A percentile compares a stretch with the other conserved stretches of the same genome.
Evolutionary conservation across 2,113 vertebrate species (phyloP).

Genomic region (Prochilodus magdalenae): DNA sequence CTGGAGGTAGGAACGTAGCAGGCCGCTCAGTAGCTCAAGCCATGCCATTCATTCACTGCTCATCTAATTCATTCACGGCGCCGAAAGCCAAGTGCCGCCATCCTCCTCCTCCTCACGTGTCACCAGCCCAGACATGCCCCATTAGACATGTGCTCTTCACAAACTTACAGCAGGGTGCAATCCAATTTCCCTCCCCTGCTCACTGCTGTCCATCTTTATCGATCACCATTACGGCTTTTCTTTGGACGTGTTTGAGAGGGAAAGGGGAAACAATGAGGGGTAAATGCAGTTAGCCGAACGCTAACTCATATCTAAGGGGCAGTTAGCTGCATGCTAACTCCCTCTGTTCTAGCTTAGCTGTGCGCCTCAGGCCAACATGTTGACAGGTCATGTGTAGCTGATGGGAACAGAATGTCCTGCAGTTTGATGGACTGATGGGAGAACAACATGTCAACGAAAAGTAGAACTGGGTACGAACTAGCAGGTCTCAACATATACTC

Average conservation of each 20-base stretch:
- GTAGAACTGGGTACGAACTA: no score
- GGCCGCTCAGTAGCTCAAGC: background rate
- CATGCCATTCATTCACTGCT: background rate
- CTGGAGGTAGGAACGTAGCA: background rate
- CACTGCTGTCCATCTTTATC: conserved; percentile 4
- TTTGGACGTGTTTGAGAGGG: background rate
- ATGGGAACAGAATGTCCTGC: background rate
- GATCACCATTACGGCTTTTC: background rate
- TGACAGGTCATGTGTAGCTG: background rate
- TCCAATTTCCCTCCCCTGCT: conserved; percentile 44
- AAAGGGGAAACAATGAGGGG: background rate
- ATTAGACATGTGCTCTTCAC: background rate
- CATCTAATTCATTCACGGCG: background rate
- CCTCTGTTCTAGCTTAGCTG: background rate
- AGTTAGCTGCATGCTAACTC: background rate
- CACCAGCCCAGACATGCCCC: background rate
- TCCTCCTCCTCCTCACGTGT: background rate
- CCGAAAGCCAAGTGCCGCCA: background rate
- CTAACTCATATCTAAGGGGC: background rate
- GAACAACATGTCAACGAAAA: no score
- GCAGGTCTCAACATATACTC: no score
- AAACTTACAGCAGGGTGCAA: conserved; percentile 11
- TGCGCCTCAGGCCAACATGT: background rate
- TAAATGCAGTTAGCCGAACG: no score
- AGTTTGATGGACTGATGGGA: background rate